A percentile compares a stretch with the other conserved stretches of the same genome.
phyloP scores from a whole-genome alignment of 2,888 invertebrate genomes.

The Sinelater perroti region DNA sequence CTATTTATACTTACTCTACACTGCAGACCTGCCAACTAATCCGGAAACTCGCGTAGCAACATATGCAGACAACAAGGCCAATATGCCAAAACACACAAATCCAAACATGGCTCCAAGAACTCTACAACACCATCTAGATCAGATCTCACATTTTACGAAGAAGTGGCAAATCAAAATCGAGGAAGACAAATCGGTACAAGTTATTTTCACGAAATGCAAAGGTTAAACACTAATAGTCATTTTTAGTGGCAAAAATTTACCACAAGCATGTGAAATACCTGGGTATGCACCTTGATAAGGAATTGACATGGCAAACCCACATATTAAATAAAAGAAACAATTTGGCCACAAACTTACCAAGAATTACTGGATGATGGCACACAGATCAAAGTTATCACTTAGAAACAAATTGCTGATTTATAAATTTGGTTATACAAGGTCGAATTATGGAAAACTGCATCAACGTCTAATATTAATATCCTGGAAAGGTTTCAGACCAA shows the following conservation, averaged over 20 bases:
- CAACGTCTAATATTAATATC: too few relatives aligned
- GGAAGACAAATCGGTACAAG: too few relatives aligned
- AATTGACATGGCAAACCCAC: slow-evolving; percentile 5
- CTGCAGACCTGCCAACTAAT: too few relatives aligned
- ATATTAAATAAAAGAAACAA: slow-evolving; percentile 1
- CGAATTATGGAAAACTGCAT: too few relatives aligned
- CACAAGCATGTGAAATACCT: slow-evolving; percentile 1
- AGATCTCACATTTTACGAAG: background rate
- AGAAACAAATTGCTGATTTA: too few relatives aligned
- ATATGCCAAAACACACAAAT: slow-evolving; percentile 1
- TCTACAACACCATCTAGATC: slow-evolving; percentile 6
- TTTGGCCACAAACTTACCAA: background rate
- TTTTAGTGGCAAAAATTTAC: too few relatives aligned
- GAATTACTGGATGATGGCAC: background rate
- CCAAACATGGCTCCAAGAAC: background rate
- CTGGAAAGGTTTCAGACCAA: too few relatives aligned
- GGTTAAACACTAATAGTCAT: background rate
- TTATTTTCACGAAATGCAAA: too few relatives aligned
- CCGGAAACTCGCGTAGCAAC: too few relatives aligned
- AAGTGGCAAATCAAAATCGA: slow-evolving; percentile 3
- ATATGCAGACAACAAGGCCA: background rate
- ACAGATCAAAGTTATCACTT: too few relatives aligned
- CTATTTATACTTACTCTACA: too few relatives aligned
- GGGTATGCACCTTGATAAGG: background rate
- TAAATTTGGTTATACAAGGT: too few relatives aligned